phyloP scores from a whole-genome alignment of 2,113 vertebrate genomes.

The Chamaea fasciata region DNA sequence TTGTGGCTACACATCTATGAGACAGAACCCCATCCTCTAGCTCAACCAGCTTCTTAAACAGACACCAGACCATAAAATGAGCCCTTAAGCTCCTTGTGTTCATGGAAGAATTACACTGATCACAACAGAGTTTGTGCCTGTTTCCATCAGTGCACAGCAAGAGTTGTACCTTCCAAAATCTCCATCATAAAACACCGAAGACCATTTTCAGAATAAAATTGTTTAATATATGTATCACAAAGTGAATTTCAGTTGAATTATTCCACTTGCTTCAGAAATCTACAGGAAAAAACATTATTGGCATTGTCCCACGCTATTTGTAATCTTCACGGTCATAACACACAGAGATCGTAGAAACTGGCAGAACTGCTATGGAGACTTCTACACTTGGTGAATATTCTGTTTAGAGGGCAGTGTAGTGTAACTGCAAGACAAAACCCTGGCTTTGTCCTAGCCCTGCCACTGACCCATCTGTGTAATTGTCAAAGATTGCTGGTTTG shows the following conservation, averaged over 20 bases:
- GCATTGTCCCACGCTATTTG: background rate
- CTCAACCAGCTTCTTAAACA: background rate
- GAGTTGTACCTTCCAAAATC: background rate
- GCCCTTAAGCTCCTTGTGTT: background rate
- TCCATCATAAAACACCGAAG: background rate
- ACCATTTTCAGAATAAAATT: background rate
- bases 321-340: background rate
- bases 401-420: background rate
- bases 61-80: background rate
- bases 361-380: background rate
- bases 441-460: background rate
- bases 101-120: background rate
- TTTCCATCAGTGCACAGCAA: background rate
- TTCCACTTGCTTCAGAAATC: background rate
- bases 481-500: background rate
- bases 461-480: background rate
- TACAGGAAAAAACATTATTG: background rate
- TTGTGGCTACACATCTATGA: background rate
- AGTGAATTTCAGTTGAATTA: background rate
- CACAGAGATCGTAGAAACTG: rapidly evolving
- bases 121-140: background rate
- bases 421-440: background rate
- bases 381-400: background rate
- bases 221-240: background rate
- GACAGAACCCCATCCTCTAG: background rate